Evolutionary conservation across 2,113 vertebrate genomes (phyloP).

Genomic region (Oryzias woworae): DNA sequence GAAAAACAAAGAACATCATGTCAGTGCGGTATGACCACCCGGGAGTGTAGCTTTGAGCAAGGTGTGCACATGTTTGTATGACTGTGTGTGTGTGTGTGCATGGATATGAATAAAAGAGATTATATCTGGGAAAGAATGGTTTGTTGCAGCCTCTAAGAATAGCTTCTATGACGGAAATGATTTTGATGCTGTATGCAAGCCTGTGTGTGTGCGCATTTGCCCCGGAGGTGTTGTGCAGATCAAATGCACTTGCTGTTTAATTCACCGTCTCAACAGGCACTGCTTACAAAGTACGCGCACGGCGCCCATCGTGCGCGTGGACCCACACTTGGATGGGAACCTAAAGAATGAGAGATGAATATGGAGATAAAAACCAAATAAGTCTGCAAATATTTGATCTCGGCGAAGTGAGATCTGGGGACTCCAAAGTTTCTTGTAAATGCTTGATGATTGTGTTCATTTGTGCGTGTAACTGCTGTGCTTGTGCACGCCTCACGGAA

Average conservation of each 20-base stretch:
- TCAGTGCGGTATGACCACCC: slow-evolving; percentile 58
- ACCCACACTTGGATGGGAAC: slow-evolving; percentile 44
- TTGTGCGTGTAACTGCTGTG: slow-evolving; percentile 38
- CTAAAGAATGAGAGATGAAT: slow-evolving; percentile 50
- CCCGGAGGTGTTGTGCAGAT: slow-evolving; percentile 71
- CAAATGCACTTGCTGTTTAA: slow-evolving; percentile 77
- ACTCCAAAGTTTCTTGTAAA: slow-evolving; percentile 34
- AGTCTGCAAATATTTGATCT: slow-evolving; percentile 58
- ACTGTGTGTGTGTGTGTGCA: background rate
- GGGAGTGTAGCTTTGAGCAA: slow-evolving; percentile 53
- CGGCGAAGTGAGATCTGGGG: slow-evolving; percentile 26
- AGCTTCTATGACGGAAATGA: slow-evolving; percentile 74
- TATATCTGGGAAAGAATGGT: slow-evolving; percentile 65
- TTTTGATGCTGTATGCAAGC: slow-evolving; percentile 67
- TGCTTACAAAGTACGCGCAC: slow-evolving; percentile 58
- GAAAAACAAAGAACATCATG: slow-evolving; percentile 51
- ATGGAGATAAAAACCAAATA: slow-evolving; percentile 56
- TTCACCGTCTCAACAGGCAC: slow-evolving; percentile 75
- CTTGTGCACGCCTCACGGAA: slow-evolving; percentile 31
- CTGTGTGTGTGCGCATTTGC: slow-evolving; percentile 44
- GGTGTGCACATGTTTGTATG: slow-evolving; percentile 7
- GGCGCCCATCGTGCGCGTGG: slow-evolving; percentile 42
- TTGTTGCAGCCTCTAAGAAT: slow-evolving; percentile 72
- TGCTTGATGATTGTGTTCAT: slow-evolving; percentile 35
- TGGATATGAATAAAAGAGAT: slow-evolving; percentile 62